Evolutionary conservation across 2,113 vertebrate species (phyloP).

Genomic region (Peromyscus leucopus): DNA sequence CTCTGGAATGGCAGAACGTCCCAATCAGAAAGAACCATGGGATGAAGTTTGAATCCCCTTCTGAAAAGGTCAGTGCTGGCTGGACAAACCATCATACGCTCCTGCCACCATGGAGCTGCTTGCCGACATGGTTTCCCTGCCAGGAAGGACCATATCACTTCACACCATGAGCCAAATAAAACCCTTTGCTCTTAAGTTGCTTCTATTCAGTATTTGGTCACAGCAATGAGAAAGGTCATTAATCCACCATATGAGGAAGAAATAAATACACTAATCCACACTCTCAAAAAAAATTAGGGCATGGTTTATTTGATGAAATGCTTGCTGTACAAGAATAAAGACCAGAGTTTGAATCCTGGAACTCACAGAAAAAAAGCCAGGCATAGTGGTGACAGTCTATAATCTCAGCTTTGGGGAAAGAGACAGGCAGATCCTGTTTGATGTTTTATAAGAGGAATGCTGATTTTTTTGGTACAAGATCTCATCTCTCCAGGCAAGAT

Average conservation of each 20-base stretch:
- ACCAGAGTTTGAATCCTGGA: neutral
- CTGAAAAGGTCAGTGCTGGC: neutral
- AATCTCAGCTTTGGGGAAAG: neutral
- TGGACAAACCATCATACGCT: neutral
- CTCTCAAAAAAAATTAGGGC: neutral
- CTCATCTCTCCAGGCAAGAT: neutral
- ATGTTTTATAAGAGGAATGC: constrained; percentile 35
- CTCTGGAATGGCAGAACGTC: neutral
- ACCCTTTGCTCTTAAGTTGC: too few species aligned
- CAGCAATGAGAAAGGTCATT: neutral
- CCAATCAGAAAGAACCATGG: neutral
- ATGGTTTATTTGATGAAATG: neutral
- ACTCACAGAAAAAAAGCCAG: neutral
- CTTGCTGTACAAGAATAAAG: neutral
- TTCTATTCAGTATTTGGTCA: neutral
- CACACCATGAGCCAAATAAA: neutral
- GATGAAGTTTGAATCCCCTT: neutral
- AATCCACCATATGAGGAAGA: neutral
- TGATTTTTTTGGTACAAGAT: neutral
- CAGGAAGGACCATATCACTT: neutral
- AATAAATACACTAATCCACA: neutral
- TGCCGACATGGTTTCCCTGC: neutral
- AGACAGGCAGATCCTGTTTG: neutral
- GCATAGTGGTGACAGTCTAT: neutral
- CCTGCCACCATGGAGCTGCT: too few species aligned